Conservation (phyloP, 2,797 vertebrate genomes). For the Danio tinwini region DNA sequence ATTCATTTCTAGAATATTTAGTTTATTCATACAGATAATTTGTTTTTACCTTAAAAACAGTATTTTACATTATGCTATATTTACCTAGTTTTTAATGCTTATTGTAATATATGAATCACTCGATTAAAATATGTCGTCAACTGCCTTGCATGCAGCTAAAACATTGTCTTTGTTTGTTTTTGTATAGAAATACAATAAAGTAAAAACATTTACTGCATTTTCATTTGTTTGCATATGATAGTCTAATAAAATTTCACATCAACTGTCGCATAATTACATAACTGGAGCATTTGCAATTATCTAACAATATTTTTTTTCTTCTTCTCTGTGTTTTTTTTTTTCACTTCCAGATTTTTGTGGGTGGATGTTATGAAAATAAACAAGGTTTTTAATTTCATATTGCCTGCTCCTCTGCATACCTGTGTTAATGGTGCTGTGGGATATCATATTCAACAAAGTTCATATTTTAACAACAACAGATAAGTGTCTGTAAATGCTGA, state of each 20-base stretch:
- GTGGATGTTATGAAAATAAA: neutral
- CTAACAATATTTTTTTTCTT: neutral
- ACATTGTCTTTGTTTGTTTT: neutral
- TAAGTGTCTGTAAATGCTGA: no score
- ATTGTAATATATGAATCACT: no score
- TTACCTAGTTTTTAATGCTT: no score
- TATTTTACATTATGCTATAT: no score
- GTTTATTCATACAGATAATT: no score
- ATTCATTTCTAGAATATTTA: no score
- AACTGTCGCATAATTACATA: neutral
- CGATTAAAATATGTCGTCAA: no score
- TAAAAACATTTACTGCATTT: neutral
- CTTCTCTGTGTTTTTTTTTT: neutral
- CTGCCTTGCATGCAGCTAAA: neutral
- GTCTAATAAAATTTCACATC: neutral
- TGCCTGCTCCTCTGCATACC: no score
- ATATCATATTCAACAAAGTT: neutral
- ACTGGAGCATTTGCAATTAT: neutral
- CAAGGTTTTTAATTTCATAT: neutral
- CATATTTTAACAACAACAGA: no score
- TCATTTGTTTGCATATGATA: neutral
- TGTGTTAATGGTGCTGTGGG: no score
- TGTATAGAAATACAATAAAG: no score
- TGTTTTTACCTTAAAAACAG: no score
- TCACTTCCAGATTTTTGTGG: neutral